phyloP scores from a whole-genome alignment of 2,113 vertebrate species.

The Nothocercus nigrocapillus region DNA sequence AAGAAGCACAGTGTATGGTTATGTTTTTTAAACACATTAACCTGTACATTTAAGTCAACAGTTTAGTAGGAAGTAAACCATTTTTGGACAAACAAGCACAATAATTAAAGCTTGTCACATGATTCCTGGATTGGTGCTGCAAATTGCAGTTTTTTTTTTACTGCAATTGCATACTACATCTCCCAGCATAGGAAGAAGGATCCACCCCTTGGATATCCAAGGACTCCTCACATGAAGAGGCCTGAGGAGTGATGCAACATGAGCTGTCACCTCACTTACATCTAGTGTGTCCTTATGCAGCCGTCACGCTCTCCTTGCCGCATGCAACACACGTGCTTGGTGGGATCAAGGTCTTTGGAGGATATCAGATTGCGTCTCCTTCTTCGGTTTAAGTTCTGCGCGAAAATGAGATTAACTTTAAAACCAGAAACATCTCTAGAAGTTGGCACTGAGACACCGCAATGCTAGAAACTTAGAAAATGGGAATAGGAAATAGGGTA shows the following conservation, averaged over 20 bases:
- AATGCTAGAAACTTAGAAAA: background rate
- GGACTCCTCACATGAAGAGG: background rate
- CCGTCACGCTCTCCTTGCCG: background rate
- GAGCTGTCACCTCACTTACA: background rate
- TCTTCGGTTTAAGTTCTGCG: background rate
- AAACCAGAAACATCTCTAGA: background rate
- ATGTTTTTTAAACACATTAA: background rate
- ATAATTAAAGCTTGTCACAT: background rate
- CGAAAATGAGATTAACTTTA: constrained; percentile 26
- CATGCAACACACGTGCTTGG: background rate
- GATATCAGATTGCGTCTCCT: background rate
- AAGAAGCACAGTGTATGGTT: background rate
- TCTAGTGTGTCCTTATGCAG: background rate
- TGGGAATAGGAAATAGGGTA: background rate
- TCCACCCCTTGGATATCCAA: background rate
- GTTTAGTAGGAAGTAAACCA: background rate
- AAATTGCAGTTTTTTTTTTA: background rate
- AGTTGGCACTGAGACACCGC: background rate
- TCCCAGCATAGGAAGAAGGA: background rate
- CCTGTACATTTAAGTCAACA: background rate
- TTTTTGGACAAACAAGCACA: background rate
- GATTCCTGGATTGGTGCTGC: background rate
- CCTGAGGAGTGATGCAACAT: background rate
- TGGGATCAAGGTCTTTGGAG: background rate
- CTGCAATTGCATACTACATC: background rate